Conservation (phyloP, 92 coral and sea anemone species). For the Heteractis magnifica region DNA sequence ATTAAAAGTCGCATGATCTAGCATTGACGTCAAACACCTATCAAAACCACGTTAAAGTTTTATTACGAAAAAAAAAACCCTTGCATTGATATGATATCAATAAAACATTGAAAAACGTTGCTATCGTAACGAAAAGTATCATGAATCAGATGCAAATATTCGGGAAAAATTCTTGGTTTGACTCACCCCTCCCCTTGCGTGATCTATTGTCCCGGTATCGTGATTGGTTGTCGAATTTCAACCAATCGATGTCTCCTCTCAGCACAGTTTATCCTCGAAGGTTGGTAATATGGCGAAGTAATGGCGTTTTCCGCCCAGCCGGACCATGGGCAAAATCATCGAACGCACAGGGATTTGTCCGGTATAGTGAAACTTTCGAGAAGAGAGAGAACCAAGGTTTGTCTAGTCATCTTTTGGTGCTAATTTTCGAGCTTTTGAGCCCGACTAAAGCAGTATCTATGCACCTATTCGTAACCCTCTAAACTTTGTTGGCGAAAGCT, state of each 20-base stretch:
- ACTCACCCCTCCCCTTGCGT: slow-evolving; percentile 57
- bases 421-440: slow-evolving; percentile 8
- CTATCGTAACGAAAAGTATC: slow-evolving; percentile 3
- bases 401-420: slow-evolving; percentile 8
- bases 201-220: slow-evolving; percentile 22
- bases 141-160: background rate
- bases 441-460: slow-evolving; percentile 5
- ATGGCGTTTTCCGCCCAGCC: slow-evolving; percentile 99
- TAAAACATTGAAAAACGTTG: background rate
- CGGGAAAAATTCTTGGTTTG: background rate
- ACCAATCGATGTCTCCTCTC: slow-evolving; percentile 77
- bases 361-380: slow-evolving; percentile 60
- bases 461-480: slow-evolving; percentile 24
- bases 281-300: slow-evolving; percentile 97
- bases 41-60: too few species aligned
- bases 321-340: slow-evolving; percentile 99
- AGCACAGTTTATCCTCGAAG: slow-evolving; percentile 66
- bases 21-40: too few species aligned
- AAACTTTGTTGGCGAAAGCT: slow-evolving; percentile 25
- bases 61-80: too few species aligned
- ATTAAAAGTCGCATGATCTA: too few species aligned
- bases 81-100: background rate
- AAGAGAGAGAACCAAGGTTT: slow-evolving; percentile 70
- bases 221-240: slow-evolving; percentile 80
- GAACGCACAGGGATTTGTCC: slow-evolving; percentile 77